phyloP scores from a whole-genome alignment of 2,888 invertebrate species.

The Agriopis marginaria region DNA sequence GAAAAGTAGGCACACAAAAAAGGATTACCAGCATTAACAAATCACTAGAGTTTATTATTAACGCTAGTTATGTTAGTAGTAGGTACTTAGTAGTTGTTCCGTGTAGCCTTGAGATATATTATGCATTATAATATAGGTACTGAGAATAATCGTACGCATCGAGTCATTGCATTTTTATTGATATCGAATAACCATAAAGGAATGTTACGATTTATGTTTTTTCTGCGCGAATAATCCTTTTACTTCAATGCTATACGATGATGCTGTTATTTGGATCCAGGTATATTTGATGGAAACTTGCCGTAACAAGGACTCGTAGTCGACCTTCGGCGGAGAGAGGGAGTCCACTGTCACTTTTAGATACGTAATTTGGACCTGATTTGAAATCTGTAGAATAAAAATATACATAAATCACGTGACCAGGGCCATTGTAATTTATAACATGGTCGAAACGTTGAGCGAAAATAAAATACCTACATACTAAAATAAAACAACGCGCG shows the following conservation, averaged over 20 bases:
- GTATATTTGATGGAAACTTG: slow-evolving; percentile 41
- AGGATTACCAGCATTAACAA: too few species aligned
- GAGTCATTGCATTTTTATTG: slow-evolving; percentile 8
- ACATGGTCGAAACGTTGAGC: too few species aligned
- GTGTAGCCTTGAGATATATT: background rate
- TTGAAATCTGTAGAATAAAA: slow-evolving; percentile 36
- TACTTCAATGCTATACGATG: slow-evolving; percentile 21
- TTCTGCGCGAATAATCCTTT: slow-evolving; percentile 11
- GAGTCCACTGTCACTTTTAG: slow-evolving; percentile 44
- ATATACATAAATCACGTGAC: background rate
- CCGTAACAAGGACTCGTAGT: slow-evolving; percentile 37
- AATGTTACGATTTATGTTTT: background rate
- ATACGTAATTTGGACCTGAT: slow-evolving; percentile 30
- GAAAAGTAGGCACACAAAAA: too few species aligned
- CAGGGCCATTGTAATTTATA: too few species aligned
- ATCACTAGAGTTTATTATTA: too few species aligned
- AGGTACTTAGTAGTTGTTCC: too few species aligned
- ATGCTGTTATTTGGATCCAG: slow-evolving; percentile 40
- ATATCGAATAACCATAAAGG: background rate
- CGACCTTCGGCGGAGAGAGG: slow-evolving; percentile 47
- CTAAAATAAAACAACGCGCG: too few species aligned
- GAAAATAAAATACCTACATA: too few species aligned
- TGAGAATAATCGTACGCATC: too few species aligned
- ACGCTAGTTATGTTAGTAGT: too few species aligned
- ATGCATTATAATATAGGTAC: too few species aligned